Base-by-base conservation (phyloP, 2,113 vertebrate genomes). In the Mastomys coucha region DNA sequence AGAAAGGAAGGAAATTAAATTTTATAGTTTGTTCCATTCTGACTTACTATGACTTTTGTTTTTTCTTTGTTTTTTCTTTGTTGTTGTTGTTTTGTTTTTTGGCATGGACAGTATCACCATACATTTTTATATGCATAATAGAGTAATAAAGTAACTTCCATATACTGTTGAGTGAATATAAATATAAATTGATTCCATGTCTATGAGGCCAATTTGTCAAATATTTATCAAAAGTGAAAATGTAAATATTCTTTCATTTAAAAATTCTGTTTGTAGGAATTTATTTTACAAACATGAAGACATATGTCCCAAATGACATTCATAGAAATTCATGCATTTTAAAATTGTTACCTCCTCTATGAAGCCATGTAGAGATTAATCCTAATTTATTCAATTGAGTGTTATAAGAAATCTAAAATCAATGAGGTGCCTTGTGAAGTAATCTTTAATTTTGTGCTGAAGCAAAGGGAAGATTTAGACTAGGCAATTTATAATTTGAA, bases 351-450 rank as follows among this genome's bases (percentile, higher is more conserved):
- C 24, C 22, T 73, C 10, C 12, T 42, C 5, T 96, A 20, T 65
- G 51, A 86, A 88, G 22, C 9, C 75, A 1, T 65, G 13, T 87
- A 90, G 36, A 96, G 72, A 84, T 96, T 93, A 75, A 84, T 84
- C 17, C 5, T 56, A 84, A 84, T 49, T n/a, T 31, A 80, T 82
- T 93, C 91, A 88, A 28, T 90, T 42, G 22, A 84, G 60, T 78
- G 26, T 12, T 51, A 36, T 19, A 63, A 24, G 60, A 63, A 63
- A 63, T 24, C 7, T 63, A 89, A 93, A 65, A 45, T 85, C 39
- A 84, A 67, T 45, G 36, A 93, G 17, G 8, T 31, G 31, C 26
- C 33, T 45, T 56, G 7, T 69, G 60, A 16, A 96, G 51, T 53
- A 89, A 45, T 72, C 82, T 82, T n/a, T 67, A 76, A 28, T 28